Evolutionary conservation across 2,888 invertebrate genomes (phyloP).

Genomic region (Drosophila kanekoi): DNA sequence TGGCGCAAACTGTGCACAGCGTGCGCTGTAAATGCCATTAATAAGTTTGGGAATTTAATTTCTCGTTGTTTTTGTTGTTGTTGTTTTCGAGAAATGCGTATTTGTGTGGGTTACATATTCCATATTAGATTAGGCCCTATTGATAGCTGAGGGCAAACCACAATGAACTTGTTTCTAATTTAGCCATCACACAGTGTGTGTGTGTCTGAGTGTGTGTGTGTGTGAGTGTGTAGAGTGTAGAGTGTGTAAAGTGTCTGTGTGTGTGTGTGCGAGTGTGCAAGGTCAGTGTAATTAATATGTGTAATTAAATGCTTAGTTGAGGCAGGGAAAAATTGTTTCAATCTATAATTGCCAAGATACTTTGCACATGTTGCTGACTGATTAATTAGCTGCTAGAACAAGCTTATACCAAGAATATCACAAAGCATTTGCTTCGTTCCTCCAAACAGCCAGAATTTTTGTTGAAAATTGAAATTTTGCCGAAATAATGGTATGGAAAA

Average conservation of each 20-base stretch:
- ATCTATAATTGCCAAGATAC: conserved; percentile 22
- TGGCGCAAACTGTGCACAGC: conserved; percentile 61
- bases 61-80: conserved; percentile 19
- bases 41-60: conserved; percentile 40
- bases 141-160: conserved; percentile 41
- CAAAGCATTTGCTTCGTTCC: too few species aligned
- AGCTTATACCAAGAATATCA: background rate
- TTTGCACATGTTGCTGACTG: conserved; percentile 51
- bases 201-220: background rate
- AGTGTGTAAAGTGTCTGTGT: conserved; percentile 43
- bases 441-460: background rate
- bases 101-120: conserved; percentile 58
- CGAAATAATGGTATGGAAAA: background rate
- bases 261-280: conserved; percentile 21
- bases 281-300: conserved; percentile 53
- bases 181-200: background rate
- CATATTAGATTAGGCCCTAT: conserved; percentile 61
- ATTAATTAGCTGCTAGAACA: conserved; percentile 48
- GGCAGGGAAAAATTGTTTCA: conserved; percentile 7
- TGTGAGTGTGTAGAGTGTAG: background rate
- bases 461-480: conserved; percentile 1
- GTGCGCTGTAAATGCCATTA: conserved; percentile 54
- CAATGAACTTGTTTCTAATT: conserved; percentile 61
- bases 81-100: conserved; percentile 27
- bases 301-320: conserved; percentile 13